Percentiles rank a stretch among this genome's conserved stretches.
These are phyloP conservation scores for Caranx ignobilis DNA, from an alignment of 2,113 vertebrate species.

Conservation along the genomic window DNA sequence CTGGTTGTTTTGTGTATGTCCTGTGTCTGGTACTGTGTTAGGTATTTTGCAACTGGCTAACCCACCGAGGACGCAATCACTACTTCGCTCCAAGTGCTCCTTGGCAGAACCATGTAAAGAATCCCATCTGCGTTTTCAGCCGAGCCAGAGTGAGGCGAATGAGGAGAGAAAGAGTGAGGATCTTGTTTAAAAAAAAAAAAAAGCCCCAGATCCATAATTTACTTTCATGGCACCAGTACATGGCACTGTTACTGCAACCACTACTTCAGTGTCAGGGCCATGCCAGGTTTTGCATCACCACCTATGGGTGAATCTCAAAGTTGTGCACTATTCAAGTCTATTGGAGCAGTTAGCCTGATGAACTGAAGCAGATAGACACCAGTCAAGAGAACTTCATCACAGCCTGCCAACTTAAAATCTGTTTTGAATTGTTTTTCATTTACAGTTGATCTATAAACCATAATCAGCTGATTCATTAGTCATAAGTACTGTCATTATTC, in stretches of 20 bases:
- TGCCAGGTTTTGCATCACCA: conserved; percentile 14
- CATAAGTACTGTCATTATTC: neutral
- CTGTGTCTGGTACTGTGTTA: conserved; percentile 34
- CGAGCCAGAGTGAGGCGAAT: conserved; percentile 54
- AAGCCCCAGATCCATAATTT: conserved; percentile 21
- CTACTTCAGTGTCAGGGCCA: neutral
- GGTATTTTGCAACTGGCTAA: conserved; percentile 59
- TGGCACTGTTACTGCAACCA: neutral
- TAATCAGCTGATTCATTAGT: neutral
- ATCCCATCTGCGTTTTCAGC: conserved; percentile 67
- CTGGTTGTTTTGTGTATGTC: conserved; percentile 21
- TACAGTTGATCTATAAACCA: neutral
- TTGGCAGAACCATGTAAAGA: conserved; percentile 56
- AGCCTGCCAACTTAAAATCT: neutral
- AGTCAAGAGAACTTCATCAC: neutral
- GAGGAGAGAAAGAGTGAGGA: conserved; percentile 40
- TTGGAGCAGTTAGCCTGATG: neutral
- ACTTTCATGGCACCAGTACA: neutral
- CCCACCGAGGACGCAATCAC: conserved; percentile 64
- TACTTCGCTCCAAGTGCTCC: conserved; percentile 56
- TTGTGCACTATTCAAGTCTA: neutral
- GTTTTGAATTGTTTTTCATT: neutral
- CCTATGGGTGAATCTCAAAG: neutral
- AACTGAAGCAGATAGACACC: neutral
- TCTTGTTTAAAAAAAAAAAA: conserved; percentile 37